Evolutionary conservation across 2,113 vertebrate genomes (phyloP).

Genomic region (Pungitius pungitius): DNA sequence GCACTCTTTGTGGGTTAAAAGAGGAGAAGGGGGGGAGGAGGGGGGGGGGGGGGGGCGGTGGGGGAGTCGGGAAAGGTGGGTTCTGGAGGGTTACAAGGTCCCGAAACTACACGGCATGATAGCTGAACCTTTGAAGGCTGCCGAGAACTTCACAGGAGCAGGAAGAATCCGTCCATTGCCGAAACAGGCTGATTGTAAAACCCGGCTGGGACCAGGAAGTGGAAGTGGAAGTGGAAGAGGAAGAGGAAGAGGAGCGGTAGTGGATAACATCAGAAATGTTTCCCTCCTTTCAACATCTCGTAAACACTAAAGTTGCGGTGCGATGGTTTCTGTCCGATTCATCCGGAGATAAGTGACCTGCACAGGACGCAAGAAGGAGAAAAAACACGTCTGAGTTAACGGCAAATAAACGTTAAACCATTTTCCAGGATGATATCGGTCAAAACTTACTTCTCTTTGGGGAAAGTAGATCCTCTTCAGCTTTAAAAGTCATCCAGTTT

Average conservation of each 20-base stretch:
- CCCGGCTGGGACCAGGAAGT: constrained; percentile 45
- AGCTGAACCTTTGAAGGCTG: constrained; percentile 75
- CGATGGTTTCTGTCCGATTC: constrained; percentile 37
- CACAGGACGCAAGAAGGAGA: constrained; percentile 20
- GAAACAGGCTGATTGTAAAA: constrained; percentile 43
- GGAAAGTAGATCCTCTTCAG: constrained; percentile 36
- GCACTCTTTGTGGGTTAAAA: constrained; percentile 37
- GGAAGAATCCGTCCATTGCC: constrained; percentile 56
- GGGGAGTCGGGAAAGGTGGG: constrained; percentile 27
- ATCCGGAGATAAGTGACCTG: constrained; percentile 57
- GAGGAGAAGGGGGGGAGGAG: constrained; percentile 3
- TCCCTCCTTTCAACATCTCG: constrained; percentile 52
- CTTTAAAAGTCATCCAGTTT: constrained; percentile 46
- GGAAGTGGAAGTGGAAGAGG: constrained; percentile 38
- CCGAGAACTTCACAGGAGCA: constrained; percentile 63
- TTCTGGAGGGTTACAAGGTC: constrained; percentile 68
- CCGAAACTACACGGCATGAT: constrained; percentile 81
- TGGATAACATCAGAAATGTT: constrained; percentile 62
- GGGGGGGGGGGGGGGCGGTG: constrained; percentile 1
- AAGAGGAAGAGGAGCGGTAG: constrained; percentile 28
- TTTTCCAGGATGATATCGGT: not conserved
- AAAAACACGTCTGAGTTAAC: not conserved
- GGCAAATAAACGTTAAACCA: not conserved
- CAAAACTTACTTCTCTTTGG: constrained; percentile 50
- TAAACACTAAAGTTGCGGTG: constrained; percentile 34